Evolutionary conservation across 2,797 vertebrate species (phyloP), one percentile per base, ranked within the genome.

Genomic region (Syngnathus rostellatus): DNA sequence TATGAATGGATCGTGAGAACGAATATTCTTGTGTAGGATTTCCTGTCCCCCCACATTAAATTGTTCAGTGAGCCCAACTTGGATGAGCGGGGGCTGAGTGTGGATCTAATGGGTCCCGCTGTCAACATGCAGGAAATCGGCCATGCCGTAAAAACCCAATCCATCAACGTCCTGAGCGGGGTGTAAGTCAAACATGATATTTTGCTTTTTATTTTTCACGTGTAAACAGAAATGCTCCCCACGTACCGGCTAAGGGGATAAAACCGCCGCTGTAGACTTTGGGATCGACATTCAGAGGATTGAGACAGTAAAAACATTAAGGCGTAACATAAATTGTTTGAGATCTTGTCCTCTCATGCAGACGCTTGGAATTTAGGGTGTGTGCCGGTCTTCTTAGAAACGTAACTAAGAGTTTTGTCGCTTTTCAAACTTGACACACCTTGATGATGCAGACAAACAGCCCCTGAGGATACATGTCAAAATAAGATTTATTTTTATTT

Each of bases 61-160:
- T 88, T 98, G 90, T 98, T 93, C 88, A 92, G 83, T 31, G 94
- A 95, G 70, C 88, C 60, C 63, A 88, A 93, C 81, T 94, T 94
- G 55, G 77, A 86, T 60, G 86, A 89, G 38, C 91, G 90, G 66
- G 91, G 93, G 62, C 74, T 91, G 69, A 93, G 77, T 54, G 88
- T 92, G 64, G 92, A 95, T 41, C 82, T 99, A 41, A 63, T 96
- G 66, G 93, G 89, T 64, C 95, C 94, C 3, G 86, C 98, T 71
- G 70, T 90, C 63, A 89, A 88, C 87, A 91, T 96, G 87, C 94
- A 93, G 60, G 92, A 90, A 17, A 88, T 92, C 0, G 88, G 89
- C 69, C 94, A 92, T 1, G 91, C 94, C 1, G 65, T 78, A 66
- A 95, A 91, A 86, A 94, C 93, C 41, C 93, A 94, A 77, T 99